These are phyloP conservation scores for Ailurus styani DNA, from an alignment of 2,113 vertebrate species.

Conservation along the genomic window DNA sequence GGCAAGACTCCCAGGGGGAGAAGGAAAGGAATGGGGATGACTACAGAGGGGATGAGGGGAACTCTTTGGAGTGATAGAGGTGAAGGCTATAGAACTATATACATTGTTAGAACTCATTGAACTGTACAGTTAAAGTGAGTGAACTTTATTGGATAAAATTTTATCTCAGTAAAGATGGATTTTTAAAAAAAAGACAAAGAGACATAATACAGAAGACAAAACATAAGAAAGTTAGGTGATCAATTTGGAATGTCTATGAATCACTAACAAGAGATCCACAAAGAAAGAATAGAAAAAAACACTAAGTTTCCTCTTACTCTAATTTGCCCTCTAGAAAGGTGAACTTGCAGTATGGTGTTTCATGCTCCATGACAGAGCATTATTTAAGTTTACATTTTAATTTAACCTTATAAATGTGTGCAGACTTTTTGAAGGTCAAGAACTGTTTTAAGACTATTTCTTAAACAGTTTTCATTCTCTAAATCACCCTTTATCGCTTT, in stretches of 20 bases:
- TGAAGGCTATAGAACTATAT: background rate
- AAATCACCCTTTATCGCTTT: background rate
- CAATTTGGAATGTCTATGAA: background rate
- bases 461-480: slow-evolving; percentile 29
- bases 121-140: background rate
- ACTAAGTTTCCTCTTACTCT: background rate
- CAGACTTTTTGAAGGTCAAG: background rate
- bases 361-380: background rate
- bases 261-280: slow-evolving; percentile 1
- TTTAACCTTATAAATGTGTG: background rate
- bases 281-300: background rate
- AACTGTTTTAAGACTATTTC: background rate
- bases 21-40: background rate
- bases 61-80: background rate
- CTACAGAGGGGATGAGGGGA: background rate
- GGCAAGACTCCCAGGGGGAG: background rate
- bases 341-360: background rate
- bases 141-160: background rate
- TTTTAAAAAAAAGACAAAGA: background rate
- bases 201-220: background rate
- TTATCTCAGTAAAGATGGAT: background rate
- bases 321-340: slow-evolving; percentile 29
- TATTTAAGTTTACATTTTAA: slow-evolving; percentile 45
- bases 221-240: background rate
- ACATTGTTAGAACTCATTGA: background rate